phyloP scores from a whole-genome alignment of 2,888 invertebrate genomes.

The Caenorhabditis sp. region DNA sequence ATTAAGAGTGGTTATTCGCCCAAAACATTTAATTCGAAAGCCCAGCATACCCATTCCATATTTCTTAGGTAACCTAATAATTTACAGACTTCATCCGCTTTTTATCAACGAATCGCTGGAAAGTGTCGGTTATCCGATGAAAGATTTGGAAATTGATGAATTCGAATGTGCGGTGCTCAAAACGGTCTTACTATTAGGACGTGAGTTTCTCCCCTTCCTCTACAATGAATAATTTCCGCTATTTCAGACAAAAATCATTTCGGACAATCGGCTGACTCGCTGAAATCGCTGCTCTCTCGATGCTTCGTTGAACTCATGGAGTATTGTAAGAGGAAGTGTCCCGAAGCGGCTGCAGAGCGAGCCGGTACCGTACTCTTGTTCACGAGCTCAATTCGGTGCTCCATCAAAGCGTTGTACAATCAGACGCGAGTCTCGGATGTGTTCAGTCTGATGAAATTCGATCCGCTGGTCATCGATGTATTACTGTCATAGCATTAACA shows the following conservation, averaged over 20 bases:
- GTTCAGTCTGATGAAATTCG: constrained; percentile 56
- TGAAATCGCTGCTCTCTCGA: constrained; percentile 18
- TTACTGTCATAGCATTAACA: constrained; percentile 39
- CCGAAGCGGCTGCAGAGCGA: constrained; percentile 37
- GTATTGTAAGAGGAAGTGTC: constrained; percentile 28
- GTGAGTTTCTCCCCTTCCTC: no score
- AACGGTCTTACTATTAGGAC: constrained; percentile 41
- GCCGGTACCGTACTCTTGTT: constrained; percentile 46
- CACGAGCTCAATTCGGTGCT: constrained; percentile 49
- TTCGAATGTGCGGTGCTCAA: constrained; percentile 49
- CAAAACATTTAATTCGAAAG: no score
- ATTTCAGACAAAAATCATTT: constrained; percentile 42
- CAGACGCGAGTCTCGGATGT: constrained; percentile 50
- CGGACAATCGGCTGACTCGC: constrained; percentile 12
- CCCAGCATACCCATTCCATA: no score
- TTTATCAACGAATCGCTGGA: constrained; percentile 44
- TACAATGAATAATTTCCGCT: no score
- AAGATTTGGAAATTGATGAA: constrained; percentile 32
- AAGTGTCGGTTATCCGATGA: constrained; percentile 45
- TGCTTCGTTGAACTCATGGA: constrained; percentile 40
- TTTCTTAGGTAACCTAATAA: no score
- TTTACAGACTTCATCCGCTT: constrained; percentile 44
- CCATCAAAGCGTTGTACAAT: constrained; percentile 46
- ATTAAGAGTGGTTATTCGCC: no score
- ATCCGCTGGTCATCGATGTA: constrained; percentile 50